Evolutionary conservation across 2,797 vertebrate species (phyloP).

Genomic region (Crax fasciolata): DNA sequence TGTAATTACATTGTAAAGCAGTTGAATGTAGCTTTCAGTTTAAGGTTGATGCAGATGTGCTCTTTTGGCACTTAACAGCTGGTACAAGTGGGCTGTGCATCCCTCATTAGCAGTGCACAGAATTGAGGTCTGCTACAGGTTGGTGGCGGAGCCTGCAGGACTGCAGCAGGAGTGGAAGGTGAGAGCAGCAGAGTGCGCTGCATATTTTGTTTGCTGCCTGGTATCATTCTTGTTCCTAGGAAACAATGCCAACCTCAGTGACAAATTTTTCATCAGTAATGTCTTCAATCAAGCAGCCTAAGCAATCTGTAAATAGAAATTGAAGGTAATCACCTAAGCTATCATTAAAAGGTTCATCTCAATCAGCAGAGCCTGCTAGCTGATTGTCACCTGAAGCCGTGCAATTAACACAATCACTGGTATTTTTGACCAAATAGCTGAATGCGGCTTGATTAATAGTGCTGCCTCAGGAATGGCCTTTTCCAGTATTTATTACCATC

Average conservation of each 20-base stretch:
- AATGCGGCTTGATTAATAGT: conserved; percentile 34
- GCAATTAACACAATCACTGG: conserved; percentile 45
- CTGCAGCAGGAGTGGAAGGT: neutral
- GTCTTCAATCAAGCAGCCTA: conserved; percentile 30
- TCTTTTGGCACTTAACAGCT: neutral
- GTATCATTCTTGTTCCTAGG: neutral
- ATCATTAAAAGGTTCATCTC: conserved; percentile 42
- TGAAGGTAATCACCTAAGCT: conserved; percentile 40
- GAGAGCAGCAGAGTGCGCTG: neutral
- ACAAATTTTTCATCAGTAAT: neutral
- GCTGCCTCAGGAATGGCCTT: neutral
- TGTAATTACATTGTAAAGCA: neutral
- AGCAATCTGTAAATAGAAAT: conserved; percentile 26
- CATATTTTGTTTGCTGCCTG: neutral
- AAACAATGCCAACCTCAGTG: neutral
- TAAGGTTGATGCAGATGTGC: neutral
- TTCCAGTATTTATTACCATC: neutral
- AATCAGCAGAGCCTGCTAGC: conserved; percentile 36
- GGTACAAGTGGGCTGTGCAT: neutral
- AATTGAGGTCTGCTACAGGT: neutral
- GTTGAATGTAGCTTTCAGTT: neutral
- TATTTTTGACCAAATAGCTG: conserved; percentile 37
- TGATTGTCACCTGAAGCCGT: conserved; percentile 52
- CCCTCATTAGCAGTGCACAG: rapidly evolving
- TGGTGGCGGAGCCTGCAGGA: neutral